Conservation (phyloP, 2,113 vertebrate genomes). For the Hyperopisus bebe region DNA sequence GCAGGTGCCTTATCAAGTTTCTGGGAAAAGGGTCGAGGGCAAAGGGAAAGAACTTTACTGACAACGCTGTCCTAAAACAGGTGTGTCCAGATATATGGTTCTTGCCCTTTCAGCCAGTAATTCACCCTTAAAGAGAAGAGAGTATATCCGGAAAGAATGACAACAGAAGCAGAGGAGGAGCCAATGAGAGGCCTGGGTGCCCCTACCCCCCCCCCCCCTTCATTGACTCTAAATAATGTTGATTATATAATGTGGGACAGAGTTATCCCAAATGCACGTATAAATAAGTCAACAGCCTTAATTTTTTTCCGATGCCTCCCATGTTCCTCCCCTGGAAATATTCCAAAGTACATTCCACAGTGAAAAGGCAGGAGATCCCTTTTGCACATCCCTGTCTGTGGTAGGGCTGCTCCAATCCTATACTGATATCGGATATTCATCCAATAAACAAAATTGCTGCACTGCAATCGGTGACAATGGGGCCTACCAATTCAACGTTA, state of each 20-base stretch:
- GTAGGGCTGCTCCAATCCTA: too few relatives aligned
- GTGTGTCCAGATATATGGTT: neutral
- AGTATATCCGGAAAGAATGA: neutral
- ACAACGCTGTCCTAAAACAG: neutral
- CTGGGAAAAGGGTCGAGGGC: slow-evolving; percentile 31
- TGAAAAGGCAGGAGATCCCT: neutral
- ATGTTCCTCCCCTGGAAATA: too few relatives aligned
- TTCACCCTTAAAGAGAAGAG: neutral
- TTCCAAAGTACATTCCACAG: neutral
- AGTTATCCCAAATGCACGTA: neutral
- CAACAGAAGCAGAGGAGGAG: neutral
- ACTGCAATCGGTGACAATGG: neutral
- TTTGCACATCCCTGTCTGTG: neutral
- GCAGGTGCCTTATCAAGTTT: slow-evolving; percentile 56
- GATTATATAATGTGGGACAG: neutral
- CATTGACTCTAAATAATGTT: too few relatives aligned
- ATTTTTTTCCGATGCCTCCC: too few relatives aligned
- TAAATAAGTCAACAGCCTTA: neutral
- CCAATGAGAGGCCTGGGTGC: neutral
- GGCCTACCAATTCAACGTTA: neutral
- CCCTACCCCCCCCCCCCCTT: too few relatives aligned
- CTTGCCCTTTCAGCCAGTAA: neutral
- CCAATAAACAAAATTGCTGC: neutral
- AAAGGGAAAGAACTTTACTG: neutral
- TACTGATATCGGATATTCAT: too few relatives aligned